Base-by-base conservation (phyloP, 2,113 vertebrate species). In the Pangasianodon gigas region DNA sequence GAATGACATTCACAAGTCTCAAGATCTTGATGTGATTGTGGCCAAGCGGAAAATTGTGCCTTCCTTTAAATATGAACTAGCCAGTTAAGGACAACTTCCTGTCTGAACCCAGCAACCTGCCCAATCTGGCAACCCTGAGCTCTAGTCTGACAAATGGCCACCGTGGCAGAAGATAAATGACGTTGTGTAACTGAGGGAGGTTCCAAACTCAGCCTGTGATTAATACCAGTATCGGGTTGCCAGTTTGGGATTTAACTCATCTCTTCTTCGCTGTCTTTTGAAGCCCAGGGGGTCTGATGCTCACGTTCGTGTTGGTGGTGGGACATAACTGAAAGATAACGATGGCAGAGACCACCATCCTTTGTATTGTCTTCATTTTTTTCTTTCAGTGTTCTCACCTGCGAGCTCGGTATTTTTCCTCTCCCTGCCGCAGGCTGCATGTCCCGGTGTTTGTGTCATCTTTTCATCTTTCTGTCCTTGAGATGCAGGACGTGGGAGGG, bases 171-270 rank as follows among this genome's bases (percentile, higher is more conserved):
- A 96, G 95, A 96, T 95, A 93, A 95, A 96, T 96, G 95, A 93
- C 94, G 92, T 93, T 94, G 92, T 95, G 95, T 95, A 95, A 95
- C 92, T 91, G 74, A n/a, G 94, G 14, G 60, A 86, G 93, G 93
- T 95, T 95, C 95, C 94, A 95, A 95, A 95, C 95, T 94, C 94
- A 94, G 91, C 93, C 93, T 91, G 94, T 96, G 96, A 96, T 96
- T 96, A 96, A 96, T 96, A 94, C 93, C 87, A 90, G n/a, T 93
- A 94, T 96, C 93, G 11, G 87, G 95, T 96, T 96, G 95, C 95
- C 94, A 94, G 94, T 95, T 95, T 92, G 95, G 51, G 92, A 93
- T 94, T 80, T 92, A 91, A 92, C 92, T 93, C 90, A 89, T 92
- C 92, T 93, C 85, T 93, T 94, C 92, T 95, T 93, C 4, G 85